Evolutionary conservation across 2,888 invertebrate species (phyloP).

Genomic region (Autographa pulchrina): DNA sequence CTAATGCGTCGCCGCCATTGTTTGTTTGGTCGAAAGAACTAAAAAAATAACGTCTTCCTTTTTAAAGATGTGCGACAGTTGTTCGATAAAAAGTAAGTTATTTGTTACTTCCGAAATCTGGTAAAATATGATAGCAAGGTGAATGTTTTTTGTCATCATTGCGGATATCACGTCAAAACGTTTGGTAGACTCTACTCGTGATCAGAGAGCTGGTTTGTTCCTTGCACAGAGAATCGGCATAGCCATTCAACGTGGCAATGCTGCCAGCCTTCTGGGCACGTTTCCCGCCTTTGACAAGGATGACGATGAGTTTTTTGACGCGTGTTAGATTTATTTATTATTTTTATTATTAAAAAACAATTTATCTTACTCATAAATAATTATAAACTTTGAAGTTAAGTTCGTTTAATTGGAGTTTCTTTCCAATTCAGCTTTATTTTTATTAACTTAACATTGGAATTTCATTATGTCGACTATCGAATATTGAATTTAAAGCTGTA

Average conservation of each 20-base stretch:
- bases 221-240: too few species aligned
- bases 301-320: too few species aligned
- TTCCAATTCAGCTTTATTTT: not conserved
- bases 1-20: conserved; percentile 81
- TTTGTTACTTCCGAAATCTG: conserved; percentile 9
- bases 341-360: too few species aligned
- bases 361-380: too few species aligned
- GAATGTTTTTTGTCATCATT: not conserved
- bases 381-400: not conserved
- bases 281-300: too few species aligned
- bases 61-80: conserved; percentile 47
- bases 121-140: conserved; percentile 7
- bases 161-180: not conserved
- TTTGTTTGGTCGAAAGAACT: conserved; percentile 77
- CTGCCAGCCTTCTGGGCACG: too few species aligned
- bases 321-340: too few species aligned
- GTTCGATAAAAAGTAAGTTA: conserved; percentile 16
- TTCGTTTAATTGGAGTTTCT: not conserved
- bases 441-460: not conserved
- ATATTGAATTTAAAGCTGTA: not conserved
- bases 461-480: not conserved
- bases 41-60: conserved; percentile 78
- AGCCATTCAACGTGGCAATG: too few species aligned
- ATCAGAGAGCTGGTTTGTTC: too few species aligned
- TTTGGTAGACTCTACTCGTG: too few species aligned